Base-by-base conservation (phyloP, 2,797 vertebrate species). In the Clarias laeviceps region DNA sequence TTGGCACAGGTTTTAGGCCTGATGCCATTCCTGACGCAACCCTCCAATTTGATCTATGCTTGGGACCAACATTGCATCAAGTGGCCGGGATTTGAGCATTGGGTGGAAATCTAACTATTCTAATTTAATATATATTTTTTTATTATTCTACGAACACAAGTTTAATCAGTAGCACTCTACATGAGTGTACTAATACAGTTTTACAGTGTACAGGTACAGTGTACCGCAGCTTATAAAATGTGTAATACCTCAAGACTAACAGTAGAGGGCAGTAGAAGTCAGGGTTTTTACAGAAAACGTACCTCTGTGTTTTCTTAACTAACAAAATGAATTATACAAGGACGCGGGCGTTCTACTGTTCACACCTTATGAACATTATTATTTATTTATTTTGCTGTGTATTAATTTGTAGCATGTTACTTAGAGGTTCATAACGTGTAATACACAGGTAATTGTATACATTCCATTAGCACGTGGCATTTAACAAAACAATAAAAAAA, bases 231-330 rank as follows among this genome's bases (percentile, higher is more conserved):
- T 34, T n/a, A 40, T 45, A 29, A 56, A 54, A 56, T 40, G 50
- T 86, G 83, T 45, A 88, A 79, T 84, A 77, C n/a, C 29, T 5
- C 20, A 32, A 22, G 40, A 45, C 45, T 34, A 68, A 74, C 82
- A 87, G 62, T n/a, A 82, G 87, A 66, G 66, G 85, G 79, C 37
- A 37, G 61, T 18, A 11, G 5, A 45, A 2, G 2, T 5, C 17
- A 27, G 5, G 1, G 20, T 22, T 22, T 78, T 34, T 12, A 32
- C 27, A 32, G 27, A 76, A 50, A 70, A 69, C 17, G 1, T 45
- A 7, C 2, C n/a, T 54, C 3, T 68, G 17, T 1, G 20, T 1
- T 22, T 57, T 59, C 74, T 12, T 22, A 56, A 32, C 9, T 32
- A 56, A 32, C 3, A 32, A 24, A 62, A 8, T 40, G 1, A 22